Evolutionary conservation across 1,140 invertebrate genomes (phyloP).

Genomic region (Zaprionus nigranus): DNA sequence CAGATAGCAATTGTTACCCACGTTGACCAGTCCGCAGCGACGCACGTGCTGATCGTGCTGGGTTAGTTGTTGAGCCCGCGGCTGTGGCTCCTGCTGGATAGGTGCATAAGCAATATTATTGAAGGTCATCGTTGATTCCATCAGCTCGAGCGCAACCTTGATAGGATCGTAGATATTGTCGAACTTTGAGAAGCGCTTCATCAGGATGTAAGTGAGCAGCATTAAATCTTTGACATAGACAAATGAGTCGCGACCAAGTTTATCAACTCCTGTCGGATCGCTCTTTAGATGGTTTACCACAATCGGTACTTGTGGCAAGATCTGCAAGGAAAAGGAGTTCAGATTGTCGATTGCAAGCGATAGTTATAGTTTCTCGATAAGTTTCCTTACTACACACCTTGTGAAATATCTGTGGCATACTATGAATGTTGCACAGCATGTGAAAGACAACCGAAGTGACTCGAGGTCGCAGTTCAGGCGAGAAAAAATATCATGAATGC

Average conservation of each 20-base stretch:
- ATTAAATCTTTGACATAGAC: background rate
- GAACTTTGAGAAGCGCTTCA: background rate
- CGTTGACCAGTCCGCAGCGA: background rate
- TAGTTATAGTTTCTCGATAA: too few relatives aligned
- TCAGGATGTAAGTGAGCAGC: background rate
- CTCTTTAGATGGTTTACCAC: background rate
- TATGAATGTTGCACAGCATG: background rate
- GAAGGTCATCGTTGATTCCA: background rate
- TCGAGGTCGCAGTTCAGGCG: background rate
- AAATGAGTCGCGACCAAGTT: background rate
- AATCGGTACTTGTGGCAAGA: background rate
- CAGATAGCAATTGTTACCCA: constrained; percentile 4
- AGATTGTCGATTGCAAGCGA: background rate
- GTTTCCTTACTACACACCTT: background rate
- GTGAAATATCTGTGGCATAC: background rate
- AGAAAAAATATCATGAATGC: background rate
- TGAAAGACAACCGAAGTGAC: background rate
- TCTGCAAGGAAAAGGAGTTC: background rate
- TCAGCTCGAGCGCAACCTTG: background rate
- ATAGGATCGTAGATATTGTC: background rate
- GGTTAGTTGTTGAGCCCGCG: too few relatives aligned
- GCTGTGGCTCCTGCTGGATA: background rate
- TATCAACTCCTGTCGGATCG: background rate
- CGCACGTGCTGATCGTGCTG: background rate
- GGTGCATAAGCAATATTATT: background rate